Percentiles rank a stretch among this genome's conserved stretches.
phyloP scores from a whole-genome alignment of 2,113 vertebrate genomes.

The Parus major region DNA sequence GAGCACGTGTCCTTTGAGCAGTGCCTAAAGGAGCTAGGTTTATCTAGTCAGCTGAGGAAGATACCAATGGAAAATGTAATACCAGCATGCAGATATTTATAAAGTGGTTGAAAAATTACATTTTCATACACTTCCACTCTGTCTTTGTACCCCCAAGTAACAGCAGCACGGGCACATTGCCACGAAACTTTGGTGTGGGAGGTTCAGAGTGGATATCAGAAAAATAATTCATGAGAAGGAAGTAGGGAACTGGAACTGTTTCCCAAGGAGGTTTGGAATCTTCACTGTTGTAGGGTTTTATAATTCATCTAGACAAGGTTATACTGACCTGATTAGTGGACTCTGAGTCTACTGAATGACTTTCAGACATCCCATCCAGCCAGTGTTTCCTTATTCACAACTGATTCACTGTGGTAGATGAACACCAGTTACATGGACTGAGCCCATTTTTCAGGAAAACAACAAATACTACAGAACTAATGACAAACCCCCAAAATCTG shows the following conservation, averaged over 20 bases:
- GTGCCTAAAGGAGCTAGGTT: neutral
- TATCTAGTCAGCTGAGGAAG: neutral
- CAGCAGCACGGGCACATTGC: neutral
- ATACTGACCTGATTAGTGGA: neutral
- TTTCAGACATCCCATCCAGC: neutral
- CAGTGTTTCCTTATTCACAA: neutral
- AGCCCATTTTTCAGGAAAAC: neutral
- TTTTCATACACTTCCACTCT: neutral
- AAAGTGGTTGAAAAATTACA: neutral
- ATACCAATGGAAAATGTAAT: neutral
- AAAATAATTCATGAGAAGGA: neutral
- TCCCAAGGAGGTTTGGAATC: neutral
- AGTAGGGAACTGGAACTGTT: neutral
- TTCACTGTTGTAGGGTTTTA: neutral
- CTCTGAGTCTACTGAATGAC: neutral
- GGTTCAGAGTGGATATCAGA: neutral
- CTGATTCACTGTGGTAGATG: rapidly evolving
- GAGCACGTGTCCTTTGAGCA: neutral
- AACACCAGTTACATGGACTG: neutral
- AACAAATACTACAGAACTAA: neutral
- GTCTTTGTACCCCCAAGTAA: neutral
- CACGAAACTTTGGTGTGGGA: neutral
- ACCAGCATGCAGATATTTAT: neutral
- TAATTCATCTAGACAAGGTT: neutral
- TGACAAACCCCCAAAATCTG: neutral